Base-by-base conservation (phyloP, 2,797 vertebrate genomes). In the Microctenopoma steveboyesi region DNA sequence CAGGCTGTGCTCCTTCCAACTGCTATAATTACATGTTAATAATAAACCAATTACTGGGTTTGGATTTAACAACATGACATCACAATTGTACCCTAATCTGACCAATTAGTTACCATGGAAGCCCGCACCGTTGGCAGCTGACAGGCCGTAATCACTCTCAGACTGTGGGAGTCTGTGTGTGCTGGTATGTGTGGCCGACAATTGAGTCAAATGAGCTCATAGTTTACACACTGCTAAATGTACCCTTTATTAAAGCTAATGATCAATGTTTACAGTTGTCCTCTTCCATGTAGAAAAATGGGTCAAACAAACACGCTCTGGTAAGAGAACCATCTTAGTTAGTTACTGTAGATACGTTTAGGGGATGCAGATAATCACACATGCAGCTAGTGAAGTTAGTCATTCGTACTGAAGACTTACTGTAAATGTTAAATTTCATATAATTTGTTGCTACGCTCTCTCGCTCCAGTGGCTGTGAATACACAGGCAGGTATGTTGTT, bases 11-110 rank as follows among this genome's bases (percentile, higher is more conserved):
- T 72, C 56, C 43, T 54, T 61, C 62, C 39, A 11, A 72, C 52
- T 57, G 69, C 78, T 46, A 16, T 86, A 89, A 92, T 90, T 83
- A 88, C 75, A 91, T 70, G 68, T 85, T 88, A 82, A 88, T 79
- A 84, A 84, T 72, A 72, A 10, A 70, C 52, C 65, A 78, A 87
- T 88, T 81, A 84, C 79, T 46, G 79, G 74, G 69, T 64, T 76
- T 83, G 74, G 64, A 59, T 86, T 88, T 82, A 85, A 90, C 73
- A 59, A 61, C 75, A 80, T 88, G 83, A 88, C 88, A 86, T 90
- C 85, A 90, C 75, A 80, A 79, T 75, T 74, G 57, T 78, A 71
- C 39, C 69, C 69, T 87, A 86, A 91, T 89, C 82, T 83, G 50
- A 63, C 64, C 85, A 88, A 89, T 91, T 86, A 86, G 88, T 76